phyloP scores from a whole-genome alignment of 1,140 invertebrate genomes.

The Heliothis virescens region DNA sequence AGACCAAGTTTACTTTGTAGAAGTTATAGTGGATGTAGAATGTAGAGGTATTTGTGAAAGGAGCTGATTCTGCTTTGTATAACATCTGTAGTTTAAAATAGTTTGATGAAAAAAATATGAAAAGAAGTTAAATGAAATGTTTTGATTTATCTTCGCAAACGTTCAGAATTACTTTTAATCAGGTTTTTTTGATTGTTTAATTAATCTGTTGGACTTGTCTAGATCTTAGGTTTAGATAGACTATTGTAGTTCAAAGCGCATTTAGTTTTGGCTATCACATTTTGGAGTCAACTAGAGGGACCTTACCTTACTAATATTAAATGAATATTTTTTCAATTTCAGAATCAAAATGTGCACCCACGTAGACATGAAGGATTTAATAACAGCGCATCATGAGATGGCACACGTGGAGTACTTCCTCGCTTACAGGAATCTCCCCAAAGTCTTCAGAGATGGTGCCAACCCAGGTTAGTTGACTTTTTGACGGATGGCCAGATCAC shows the following conservation, averaged over 20 bases:
- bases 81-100: too few species aligned
- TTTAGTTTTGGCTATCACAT: too few species aligned
- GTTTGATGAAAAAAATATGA: not conserved
- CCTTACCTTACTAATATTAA: not conserved
- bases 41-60: too few species aligned
- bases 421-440: constrained; percentile 93
- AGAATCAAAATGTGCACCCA: constrained; percentile 98
- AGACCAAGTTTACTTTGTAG: too few species aligned
- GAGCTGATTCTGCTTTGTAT: too few species aligned
- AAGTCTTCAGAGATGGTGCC: constrained; percentile 95
- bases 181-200: too few species aligned
- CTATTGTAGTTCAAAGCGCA: too few species aligned
- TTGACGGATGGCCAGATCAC: not conserved
- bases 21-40: too few species aligned
- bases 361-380: constrained; percentile 94
- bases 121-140: not conserved
- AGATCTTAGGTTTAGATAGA: constrained; percentile 85
- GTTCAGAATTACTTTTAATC: too few species aligned
- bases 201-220: constrained; percentile 80
- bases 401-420: constrained; percentile 97
- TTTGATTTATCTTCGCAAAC: not conserved
- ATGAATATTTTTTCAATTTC: constrained; percentile 64
- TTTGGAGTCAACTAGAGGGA: too few species aligned
- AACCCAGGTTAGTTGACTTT: constrained; percentile 91
- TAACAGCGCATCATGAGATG: constrained; percentile 97